A percentile compares a stretch with the other conserved stretches of the same genome.
These are phyloP conservation scores for Zygogramma bicolorata DNA, from an alignment of 2,888 invertebrate genomes.

Conservation along the genomic window DNA sequence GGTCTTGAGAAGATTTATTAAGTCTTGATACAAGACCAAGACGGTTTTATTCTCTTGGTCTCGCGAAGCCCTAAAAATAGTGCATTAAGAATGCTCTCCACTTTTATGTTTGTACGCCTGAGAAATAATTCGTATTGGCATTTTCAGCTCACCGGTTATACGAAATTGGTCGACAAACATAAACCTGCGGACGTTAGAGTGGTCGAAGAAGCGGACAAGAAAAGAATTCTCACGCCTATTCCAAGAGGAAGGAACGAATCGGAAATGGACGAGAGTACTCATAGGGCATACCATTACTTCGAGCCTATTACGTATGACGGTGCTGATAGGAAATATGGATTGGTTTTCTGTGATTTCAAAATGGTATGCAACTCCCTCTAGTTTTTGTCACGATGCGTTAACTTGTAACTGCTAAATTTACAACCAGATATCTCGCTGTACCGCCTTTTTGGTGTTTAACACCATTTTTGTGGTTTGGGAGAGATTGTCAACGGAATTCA, in stretches of 20 bases:
- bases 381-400: background rate
- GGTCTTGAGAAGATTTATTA: too few species aligned
- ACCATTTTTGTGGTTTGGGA: too few species aligned
- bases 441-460: too few species aligned
- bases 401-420: too few species aligned
- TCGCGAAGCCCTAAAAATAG: too few species aligned
- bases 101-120: too few species aligned
- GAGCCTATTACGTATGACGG: conserved; percentile 69
- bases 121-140: too few species aligned
- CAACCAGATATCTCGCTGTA: too few species aligned
- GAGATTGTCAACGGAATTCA: too few species aligned
- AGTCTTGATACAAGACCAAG: too few species aligned
- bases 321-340: conserved; percentile 67
- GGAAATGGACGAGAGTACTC: background rate
- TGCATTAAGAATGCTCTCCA: too few species aligned
- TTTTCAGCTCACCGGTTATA: conserved; percentile 59
- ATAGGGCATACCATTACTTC: conserved; percentile 16
- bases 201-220: conserved; percentile 35
- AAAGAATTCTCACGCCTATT: conserved; percentile 30
- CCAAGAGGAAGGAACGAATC: background rate
- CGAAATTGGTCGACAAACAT: conserved; percentile 53
- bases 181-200: conserved; percentile 46
- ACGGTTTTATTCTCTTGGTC: too few species aligned
- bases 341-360: conserved; percentile 64
- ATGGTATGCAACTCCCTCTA: conserved; percentile 58